A percentile compares a stretch with the other conserved stretches of the same genome.
Conservation (phyloP, 2,797 vertebrate genomes). For the Molossus molossus region DNA sequence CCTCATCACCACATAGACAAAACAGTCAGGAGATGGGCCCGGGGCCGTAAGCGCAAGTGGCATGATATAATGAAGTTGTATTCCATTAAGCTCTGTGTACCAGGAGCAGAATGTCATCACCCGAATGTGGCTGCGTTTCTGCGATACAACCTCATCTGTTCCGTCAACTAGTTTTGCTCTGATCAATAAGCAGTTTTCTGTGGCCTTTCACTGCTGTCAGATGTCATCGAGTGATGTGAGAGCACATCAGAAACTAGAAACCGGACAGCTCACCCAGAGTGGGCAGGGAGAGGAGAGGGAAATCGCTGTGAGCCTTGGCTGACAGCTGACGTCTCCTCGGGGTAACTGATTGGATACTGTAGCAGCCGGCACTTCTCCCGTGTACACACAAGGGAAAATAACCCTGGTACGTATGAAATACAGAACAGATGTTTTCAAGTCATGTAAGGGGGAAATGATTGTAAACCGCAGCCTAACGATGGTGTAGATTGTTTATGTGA, state of each 20-base stretch:
- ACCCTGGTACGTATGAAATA: slow-evolving; percentile 59
- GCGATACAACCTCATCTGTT: slow-evolving; percentile 97
- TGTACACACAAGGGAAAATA: slow-evolving; percentile 71
- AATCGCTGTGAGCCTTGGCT: slow-evolving; percentile 86
- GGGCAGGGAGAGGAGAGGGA: slow-evolving; percentile 80
- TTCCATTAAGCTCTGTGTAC: slow-evolving; percentile 93
- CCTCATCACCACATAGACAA: slow-evolving; percentile 90
- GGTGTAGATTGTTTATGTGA: slow-evolving; percentile 31
- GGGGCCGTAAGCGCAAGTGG: slow-evolving; percentile 93
- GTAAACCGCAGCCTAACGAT: not conserved
- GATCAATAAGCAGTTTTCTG: slow-evolving; percentile 98
- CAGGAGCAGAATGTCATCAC: slow-evolving; percentile 93
- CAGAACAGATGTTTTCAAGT: slow-evolving; percentile 77
- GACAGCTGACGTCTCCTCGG: slow-evolving; percentile 90
- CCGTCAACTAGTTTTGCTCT: slow-evolving; percentile 96
- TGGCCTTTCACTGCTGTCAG: slow-evolving; percentile 98
- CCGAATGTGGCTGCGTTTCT: slow-evolving; percentile 91
- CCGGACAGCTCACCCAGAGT: slow-evolving; percentile 95
- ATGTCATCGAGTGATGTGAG: slow-evolving; percentile 97
- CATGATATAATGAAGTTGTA: slow-evolving; percentile 99
- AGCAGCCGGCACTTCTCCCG: slow-evolving; percentile 80
- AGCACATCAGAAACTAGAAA: slow-evolving; percentile 96
- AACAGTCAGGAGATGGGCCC: slow-evolving; percentile 89
- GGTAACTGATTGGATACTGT: slow-evolving; percentile 86
- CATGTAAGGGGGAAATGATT: slow-evolving; percentile 58